Percentiles rank a stretch among this genome's conserved stretches.
Evolutionary conservation across 2,888 invertebrate species (phyloP).

Genomic region (Tanypteryx hageni): DNA sequence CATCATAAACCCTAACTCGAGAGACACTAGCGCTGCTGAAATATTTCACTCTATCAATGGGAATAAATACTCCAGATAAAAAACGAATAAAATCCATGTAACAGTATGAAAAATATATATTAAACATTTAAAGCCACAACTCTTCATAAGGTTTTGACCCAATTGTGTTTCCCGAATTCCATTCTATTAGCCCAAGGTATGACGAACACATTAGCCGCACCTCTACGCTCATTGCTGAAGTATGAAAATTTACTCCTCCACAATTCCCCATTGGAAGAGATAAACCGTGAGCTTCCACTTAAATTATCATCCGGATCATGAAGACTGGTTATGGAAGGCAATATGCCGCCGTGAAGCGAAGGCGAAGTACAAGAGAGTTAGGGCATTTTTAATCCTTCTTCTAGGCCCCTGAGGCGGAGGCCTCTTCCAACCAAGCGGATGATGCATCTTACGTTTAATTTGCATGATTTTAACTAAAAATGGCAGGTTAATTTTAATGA

Average conservation of each 20-base stretch:
- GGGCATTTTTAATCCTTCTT: not conserved
- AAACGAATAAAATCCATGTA: not conserved
- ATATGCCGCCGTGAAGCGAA: conserved; percentile 41
- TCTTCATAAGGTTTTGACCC: conserved; percentile 46
- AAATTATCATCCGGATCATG: conserved; percentile 63
- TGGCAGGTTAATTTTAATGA: not conserved
- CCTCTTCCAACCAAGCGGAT: not conserved
- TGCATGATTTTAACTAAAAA: not conserved
- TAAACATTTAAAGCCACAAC: not conserved
- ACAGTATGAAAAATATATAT: not conserved
- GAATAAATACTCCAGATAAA: not conserved
- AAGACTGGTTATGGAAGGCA: conserved; percentile 61
- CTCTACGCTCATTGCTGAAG: conserved; percentile 43
- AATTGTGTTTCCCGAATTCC: conserved; percentile 42
- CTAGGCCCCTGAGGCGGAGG: not conserved
- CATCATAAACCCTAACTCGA: too few species aligned
- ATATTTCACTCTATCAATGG: not conserved
- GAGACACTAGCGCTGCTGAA: not conserved
- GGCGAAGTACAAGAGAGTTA: conserved; percentile 43
- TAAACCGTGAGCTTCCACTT: conserved; percentile 54
- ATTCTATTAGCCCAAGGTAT: conserved; percentile 49
- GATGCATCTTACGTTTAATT: conserved; percentile 4
- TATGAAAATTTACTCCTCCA: conserved; percentile 59
- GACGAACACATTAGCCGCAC: not conserved
- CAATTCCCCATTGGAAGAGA: conserved; percentile 47